Conservation (phyloP, 1,140 invertebrate species). For the Triops longicaudatus region DNA sequence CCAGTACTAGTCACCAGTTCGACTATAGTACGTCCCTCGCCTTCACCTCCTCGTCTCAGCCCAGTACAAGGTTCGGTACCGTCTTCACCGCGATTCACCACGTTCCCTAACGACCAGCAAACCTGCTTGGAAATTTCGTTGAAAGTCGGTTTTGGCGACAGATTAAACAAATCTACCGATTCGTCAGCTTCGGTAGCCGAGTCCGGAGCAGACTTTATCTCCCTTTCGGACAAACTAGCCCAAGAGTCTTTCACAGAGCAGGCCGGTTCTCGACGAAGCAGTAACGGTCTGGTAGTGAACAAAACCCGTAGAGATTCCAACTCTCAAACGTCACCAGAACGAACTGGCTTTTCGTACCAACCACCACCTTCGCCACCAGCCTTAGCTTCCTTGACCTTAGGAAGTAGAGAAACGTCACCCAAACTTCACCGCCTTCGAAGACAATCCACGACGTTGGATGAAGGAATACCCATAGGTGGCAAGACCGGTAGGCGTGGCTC, state of each 20-base stretch:
- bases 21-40: not conserved
- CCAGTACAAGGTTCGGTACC: slow-evolving; percentile 26
- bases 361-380: slow-evolving; percentile 2
- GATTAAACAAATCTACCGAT: slow-evolving; percentile 12
- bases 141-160: not conserved
- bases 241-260: not conserved
- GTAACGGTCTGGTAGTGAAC: not conserved
- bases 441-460: slow-evolving; percentile 80
- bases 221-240: not conserved
- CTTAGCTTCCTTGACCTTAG: slow-evolving; percentile 3
- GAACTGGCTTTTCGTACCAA: not conserved
- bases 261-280: not conserved
- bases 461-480: slow-evolving; percentile 53
- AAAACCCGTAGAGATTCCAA: not conserved
- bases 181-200: not conserved
- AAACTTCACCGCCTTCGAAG: slow-evolving; percentile 64
- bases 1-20: slow-evolving; percentile 11
- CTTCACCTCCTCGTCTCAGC: slow-evolving; percentile 21
- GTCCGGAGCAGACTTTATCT: not conserved
- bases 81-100: slow-evolving; percentile 13
- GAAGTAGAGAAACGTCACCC: slow-evolving; percentile 16
- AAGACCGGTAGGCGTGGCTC: slow-evolving; percentile 55
- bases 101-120: not conserved
- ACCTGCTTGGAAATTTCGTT: slow-evolving; percentile 16
- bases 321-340: not conserved